A percentile compares a stretch with the other conserved stretches of the same genome.
These are phyloP conservation scores for Drosophila ironensis DNA, from an alignment of 1,140 invertebrate genomes.

Conservation along the genomic window DNA sequence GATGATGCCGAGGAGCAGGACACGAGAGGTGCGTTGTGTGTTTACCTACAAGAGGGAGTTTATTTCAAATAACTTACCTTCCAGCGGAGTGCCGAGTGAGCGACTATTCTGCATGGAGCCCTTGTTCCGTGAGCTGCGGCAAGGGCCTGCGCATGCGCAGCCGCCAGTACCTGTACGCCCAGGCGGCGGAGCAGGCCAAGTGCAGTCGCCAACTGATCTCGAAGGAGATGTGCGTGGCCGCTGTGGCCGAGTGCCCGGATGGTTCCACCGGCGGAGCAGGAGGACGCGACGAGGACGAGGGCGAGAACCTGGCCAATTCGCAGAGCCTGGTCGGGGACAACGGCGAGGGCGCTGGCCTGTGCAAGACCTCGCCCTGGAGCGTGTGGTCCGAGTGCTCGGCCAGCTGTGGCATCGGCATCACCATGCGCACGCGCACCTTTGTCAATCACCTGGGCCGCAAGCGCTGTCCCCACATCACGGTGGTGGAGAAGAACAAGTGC, in stretches of 20 bases:
- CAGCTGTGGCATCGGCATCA: slow-evolving; percentile 90
- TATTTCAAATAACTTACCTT: slow-evolving; percentile 25
- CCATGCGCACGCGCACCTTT: slow-evolving; percentile 89
- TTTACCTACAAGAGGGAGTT: not conserved
- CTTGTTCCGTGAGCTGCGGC: slow-evolving; percentile 93
- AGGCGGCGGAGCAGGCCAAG: slow-evolving; percentile 89
- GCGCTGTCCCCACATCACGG: slow-evolving; percentile 87
- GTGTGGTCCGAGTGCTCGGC: slow-evolving; percentile 92
- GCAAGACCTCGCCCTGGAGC: slow-evolving; percentile 89
- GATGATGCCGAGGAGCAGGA: slow-evolving; percentile 89
- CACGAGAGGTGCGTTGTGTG: slow-evolving; percentile 85
- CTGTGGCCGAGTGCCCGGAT: slow-evolving; percentile 86
- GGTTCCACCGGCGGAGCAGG: slow-evolving; percentile 4
- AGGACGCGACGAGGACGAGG: slow-evolving; percentile 79
- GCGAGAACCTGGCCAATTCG: slow-evolving; percentile 76
- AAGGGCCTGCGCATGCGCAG: slow-evolving; percentile 93
- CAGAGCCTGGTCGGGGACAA: slow-evolving; percentile 62
- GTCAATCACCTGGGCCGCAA: slow-evolving; percentile 88
- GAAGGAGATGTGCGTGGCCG: slow-evolving; percentile 93
- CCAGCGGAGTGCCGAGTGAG: slow-evolving; percentile 90
- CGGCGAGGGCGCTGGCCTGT: slow-evolving; percentile 84
- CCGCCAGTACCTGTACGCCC: slow-evolving; percentile 88
- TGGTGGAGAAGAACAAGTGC: slow-evolving; percentile 90
- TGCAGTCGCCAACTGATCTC: slow-evolving; percentile 92
- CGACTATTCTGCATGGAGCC: slow-evolving; percentile 89